These are phyloP conservation scores for human (Homo sapiens) DNA, from an alignment of 2,113 vertebrate genomes.

Conservation along the genomic window GRCh38 chr20:51395501-51396000, in stretches of 20 bases:
- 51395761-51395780: not conserved
- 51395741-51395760: not conserved
- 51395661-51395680: not conserved
- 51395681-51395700: not conserved
- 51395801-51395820: not conserved
- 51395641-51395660: not conserved
- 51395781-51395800: not conserved
- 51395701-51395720: not conserved
- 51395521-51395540: no score
- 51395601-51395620: no score
- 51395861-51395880: not conserved
- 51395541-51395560: not conserved
- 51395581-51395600: fast-evolving
- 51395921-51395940: not conserved
- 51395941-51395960: not conserved
- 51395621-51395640: fast-evolving
- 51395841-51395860: not conserved
- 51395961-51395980: not conserved
- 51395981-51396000: fast-evolving
- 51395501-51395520: not conserved
- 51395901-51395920: not conserved
- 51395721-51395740: not conserved
- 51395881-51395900: not conserved
- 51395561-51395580: fast-evolving
- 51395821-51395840: not conserved